Conservation (phyloP, 2,113 vertebrate genomes). For the Paralichthys olivaceus region DNA sequence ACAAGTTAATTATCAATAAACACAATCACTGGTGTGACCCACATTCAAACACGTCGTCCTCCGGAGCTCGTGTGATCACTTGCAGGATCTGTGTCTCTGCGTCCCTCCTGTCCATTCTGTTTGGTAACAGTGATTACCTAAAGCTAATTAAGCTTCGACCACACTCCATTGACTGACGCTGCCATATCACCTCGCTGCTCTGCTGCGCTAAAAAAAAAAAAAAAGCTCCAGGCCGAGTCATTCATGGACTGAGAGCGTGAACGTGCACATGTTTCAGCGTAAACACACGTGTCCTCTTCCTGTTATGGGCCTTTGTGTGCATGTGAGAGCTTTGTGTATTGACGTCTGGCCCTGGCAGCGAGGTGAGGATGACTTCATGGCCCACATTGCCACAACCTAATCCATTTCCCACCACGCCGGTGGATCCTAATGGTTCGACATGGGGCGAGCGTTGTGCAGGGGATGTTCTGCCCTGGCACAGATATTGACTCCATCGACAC, state of each 20-base stretch:
- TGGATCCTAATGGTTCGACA: constrained; percentile 63
- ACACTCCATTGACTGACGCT: constrained; percentile 27
- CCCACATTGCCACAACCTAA: constrained; percentile 49
- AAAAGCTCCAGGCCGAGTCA: background rate
- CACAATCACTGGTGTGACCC: no score
- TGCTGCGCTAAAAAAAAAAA: background rate
- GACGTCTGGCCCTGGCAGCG: constrained; percentile 13
- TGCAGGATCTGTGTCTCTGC: background rate
- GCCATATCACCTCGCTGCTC: background rate
- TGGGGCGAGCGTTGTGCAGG: constrained; percentile 23
- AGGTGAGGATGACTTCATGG: constrained; percentile 63
- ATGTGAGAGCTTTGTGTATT: constrained; percentile 35
- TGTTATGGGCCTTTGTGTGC: constrained; percentile 6
- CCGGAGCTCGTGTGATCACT: background rate
- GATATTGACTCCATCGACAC: constrained; percentile 64
- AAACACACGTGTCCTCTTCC: background rate
- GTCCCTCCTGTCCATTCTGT: background rate
- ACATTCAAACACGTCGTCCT: no score
- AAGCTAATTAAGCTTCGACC: constrained; percentile 44
- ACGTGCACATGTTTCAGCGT: background rate
- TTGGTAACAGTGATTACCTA: constrained; percentile 17
- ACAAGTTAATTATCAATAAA: no score
- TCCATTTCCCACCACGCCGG: constrained; percentile 66
- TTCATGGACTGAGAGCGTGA: background rate
- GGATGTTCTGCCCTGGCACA: constrained; percentile 49